Conservation (phyloP, 2,797 vertebrate genomes). For the Notolepis coatsorum region DNA sequence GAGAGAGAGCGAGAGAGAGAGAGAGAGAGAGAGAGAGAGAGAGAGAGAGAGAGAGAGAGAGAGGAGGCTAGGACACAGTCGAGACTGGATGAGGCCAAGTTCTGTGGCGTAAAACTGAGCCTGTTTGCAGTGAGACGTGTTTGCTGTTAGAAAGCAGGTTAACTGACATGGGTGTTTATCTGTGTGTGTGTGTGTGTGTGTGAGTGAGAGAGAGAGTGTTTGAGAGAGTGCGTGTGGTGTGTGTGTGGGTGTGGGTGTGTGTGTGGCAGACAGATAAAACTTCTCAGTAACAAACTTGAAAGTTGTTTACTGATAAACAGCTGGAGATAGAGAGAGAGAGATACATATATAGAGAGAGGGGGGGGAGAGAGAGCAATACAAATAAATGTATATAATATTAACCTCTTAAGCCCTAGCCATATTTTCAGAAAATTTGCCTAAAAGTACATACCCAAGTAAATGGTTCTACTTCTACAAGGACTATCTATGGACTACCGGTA, state of each 20-base stretch:
- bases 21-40: too few species aligned
- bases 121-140: too few species aligned
- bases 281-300: not conserved
- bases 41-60: too few species aligned
- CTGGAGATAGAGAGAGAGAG: not conserved
- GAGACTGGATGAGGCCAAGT: too few species aligned
- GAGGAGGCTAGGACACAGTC: too few species aligned
- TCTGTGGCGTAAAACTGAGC: too few species aligned
- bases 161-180: too few species aligned
- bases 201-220: not conserved
- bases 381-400: not conserved
- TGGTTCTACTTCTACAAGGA: too few species aligned
- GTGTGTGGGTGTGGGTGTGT: not conserved
- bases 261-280: not conserved
- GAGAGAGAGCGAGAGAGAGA: slow-evolving; percentile 17
- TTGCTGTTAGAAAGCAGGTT: too few species aligned
- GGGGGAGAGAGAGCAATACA: not conserved
- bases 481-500: too few species aligned
- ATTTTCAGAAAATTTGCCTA: not conserved
- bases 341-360: not conserved
- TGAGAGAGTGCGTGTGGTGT: not conserved
- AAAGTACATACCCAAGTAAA: too few species aligned
- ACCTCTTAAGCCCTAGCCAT: not conserved
- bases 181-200: slow-evolving; percentile 15
- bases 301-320: not conserved